phyloP scores from a whole-genome alignment of 2,888 invertebrate genomes.

The Spialia ferax region DNA sequence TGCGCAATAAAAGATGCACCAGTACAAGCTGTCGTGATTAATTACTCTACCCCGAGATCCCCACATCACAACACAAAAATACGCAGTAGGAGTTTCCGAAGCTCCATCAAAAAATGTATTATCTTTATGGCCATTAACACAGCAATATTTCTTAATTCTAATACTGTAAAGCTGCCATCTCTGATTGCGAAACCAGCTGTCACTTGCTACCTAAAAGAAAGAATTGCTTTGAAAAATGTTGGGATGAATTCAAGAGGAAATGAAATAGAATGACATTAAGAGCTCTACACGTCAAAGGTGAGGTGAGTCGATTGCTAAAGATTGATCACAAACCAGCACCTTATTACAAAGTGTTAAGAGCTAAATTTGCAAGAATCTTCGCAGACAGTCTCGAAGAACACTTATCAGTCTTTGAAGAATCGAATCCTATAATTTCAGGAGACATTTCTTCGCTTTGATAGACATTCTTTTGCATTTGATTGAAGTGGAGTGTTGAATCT shows the following conservation, averaged over 20 bases:
- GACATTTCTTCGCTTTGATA: slow-evolving; percentile 21
- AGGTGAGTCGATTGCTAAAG: slow-evolving; percentile 14
- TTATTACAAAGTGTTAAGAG: background rate
- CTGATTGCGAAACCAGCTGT: background rate
- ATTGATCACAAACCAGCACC: background rate
- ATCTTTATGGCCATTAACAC: too few relatives aligned
- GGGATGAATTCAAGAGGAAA: slow-evolving; percentile 21
- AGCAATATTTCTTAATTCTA: too few relatives aligned
- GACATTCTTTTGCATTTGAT: slow-evolving; percentile 14
- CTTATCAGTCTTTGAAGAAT: slow-evolving; percentile 20
- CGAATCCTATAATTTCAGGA: slow-evolving; percentile 25
- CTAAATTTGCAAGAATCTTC: background rate
- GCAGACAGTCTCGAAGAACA: background rate
- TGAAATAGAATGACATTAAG: slow-evolving; percentile 28
- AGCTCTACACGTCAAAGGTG: slow-evolving; percentile 26
- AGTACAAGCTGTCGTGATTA: too few relatives aligned
- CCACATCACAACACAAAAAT: too few relatives aligned
- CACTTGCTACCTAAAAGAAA: slow-evolving; percentile 8
- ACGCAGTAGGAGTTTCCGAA: too few relatives aligned
- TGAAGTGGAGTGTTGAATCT: slow-evolving; percentile 9
- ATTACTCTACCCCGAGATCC: too few relatives aligned
- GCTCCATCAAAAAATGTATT: too few relatives aligned
- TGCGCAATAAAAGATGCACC: too few relatives aligned
- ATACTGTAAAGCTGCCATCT: too few relatives aligned
- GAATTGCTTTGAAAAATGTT: slow-evolving; percentile 6